phyloP scores from a whole-genome alignment of 2,888 invertebrate species.

The Tromatobia lineatoria region DNA sequence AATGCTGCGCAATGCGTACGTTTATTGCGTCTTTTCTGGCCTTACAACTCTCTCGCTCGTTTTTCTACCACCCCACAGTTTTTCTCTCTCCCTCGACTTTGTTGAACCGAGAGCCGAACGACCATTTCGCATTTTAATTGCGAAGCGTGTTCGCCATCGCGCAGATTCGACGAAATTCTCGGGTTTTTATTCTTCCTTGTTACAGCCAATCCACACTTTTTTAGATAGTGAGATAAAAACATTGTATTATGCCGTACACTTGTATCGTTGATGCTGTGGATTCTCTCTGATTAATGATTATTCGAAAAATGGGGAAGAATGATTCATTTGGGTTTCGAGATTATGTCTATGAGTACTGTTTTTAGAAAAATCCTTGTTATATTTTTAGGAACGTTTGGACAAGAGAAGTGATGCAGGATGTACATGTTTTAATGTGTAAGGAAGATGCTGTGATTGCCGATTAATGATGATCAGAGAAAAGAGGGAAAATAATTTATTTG shows the following conservation, averaged over 20 bases:
- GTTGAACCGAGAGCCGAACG: constrained; percentile 19
- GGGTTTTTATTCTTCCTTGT: constrained; percentile 36
- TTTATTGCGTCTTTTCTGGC: constrained; percentile 82
- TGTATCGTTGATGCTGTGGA: not conserved
- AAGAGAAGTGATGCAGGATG: too few species aligned
- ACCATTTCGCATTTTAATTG: constrained; percentile 83
- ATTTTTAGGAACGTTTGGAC: too few species aligned
- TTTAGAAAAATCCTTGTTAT: too few species aligned
- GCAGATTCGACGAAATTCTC: constrained; percentile 84
- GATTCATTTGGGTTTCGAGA: too few species aligned
- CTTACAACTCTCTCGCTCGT: constrained; percentile 66
- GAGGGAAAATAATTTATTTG: too few species aligned
- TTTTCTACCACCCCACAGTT: constrained; percentile 60
- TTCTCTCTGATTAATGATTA: not conserved
- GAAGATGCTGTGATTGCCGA: too few species aligned
- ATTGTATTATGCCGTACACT: not conserved
- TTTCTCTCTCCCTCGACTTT: constrained; percentile 54
- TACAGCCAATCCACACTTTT: not conserved
- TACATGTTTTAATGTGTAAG: too few species aligned
- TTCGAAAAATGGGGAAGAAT: too few species aligned
- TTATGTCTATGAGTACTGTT: too few species aligned
- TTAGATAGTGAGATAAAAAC: not conserved
- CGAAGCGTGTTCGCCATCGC: constrained; percentile 76
- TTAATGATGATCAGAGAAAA: too few species aligned
- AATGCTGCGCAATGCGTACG: constrained; percentile 85